Evolutionary conservation across 2,888 invertebrate genomes (phyloP).

Genomic region (Piscicola geometra): DNA sequence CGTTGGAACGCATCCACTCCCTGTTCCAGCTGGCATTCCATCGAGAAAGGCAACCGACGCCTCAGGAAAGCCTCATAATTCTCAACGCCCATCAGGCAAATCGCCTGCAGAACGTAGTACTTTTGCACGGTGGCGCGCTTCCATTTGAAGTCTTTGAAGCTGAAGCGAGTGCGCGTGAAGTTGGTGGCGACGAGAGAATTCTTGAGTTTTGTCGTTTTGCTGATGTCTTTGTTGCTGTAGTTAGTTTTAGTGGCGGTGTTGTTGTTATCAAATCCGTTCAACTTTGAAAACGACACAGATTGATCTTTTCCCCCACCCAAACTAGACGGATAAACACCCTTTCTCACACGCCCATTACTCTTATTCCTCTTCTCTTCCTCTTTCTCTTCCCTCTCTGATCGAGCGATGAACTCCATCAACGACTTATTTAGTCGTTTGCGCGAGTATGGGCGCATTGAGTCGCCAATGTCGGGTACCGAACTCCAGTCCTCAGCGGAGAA

Average conservation of each 20-base stretch:
- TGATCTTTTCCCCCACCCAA: background rate
- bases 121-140: background rate
- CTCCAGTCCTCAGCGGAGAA: constrained; percentile 1
- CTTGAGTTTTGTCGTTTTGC: background rate
- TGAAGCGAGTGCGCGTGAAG: background rate
- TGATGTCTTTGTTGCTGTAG: background rate
- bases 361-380: background rate
- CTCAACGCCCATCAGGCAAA: constrained; percentile 25
- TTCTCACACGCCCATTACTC: too few relatives aligned
- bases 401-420: background rate
- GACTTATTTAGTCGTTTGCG: background rate
- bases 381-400: background rate
- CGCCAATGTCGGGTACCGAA: constrained; percentile 16
- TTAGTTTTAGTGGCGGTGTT: background rate
- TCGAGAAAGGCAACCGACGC: background rate
- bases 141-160: constrained; percentile 8
- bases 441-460: background rate
- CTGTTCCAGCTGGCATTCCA: background rate
- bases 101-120: constrained; percentile 31
- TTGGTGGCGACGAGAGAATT: constrained; percentile 20
- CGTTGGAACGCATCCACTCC: background rate
- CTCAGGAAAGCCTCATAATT: constrained; percentile 10
- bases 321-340: background rate
- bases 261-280: background rate
- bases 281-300: background rate